A percentile compares a stretch with the other conserved stretches of the same genome.
Evolutionary conservation across 2,888 invertebrate genomes (phyloP).

Genomic region (Drosophila demipolita): DNA sequence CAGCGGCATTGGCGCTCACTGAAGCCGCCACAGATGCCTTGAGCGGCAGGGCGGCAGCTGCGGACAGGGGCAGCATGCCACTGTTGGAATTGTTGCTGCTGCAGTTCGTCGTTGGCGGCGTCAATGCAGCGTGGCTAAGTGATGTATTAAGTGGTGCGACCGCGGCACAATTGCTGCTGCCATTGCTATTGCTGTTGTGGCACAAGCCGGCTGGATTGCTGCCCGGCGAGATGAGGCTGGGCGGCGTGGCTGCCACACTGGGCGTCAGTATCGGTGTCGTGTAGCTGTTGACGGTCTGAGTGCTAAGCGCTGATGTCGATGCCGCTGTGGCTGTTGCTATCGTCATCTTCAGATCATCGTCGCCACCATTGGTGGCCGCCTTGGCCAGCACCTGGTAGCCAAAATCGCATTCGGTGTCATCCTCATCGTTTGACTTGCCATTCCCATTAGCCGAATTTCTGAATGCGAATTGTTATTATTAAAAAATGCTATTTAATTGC

Average conservation of each 20-base stretch:
- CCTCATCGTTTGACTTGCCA: slow-evolving; percentile 80
- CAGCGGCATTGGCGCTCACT: slow-evolving; percentile 52
- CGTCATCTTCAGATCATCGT: slow-evolving; percentile 76
- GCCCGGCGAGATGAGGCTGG: slow-evolving; percentile 65
- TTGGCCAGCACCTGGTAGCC: slow-evolving; percentile 83
- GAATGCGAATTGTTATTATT: not conserved
- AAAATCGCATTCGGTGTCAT: slow-evolving; percentile 83
- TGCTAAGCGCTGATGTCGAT: slow-evolving; percentile 47
- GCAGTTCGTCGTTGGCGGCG: slow-evolving; percentile 49
- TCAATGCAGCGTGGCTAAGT: slow-evolving; percentile 59
- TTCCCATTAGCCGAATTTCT: slow-evolving; percentile 74
- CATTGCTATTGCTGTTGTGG: slow-evolving; percentile 64
- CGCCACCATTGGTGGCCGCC: slow-evolving; percentile 70
- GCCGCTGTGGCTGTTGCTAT: slow-evolving; percentile 54
- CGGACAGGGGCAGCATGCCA: slow-evolving; percentile 73
- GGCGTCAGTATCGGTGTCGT: slow-evolving; percentile 55
- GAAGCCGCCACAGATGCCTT: slow-evolving; percentile 46
- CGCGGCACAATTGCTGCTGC: slow-evolving; percentile 64
- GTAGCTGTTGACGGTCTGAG: slow-evolving; percentile 63
- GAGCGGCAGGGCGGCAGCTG: slow-evolving; percentile 51
- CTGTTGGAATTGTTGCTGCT: slow-evolving; percentile 43
- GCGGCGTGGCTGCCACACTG: slow-evolving; percentile 57
- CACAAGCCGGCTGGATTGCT: slow-evolving; percentile 36
- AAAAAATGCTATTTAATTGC: not conserved
- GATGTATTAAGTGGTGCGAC: slow-evolving; percentile 53